Evolutionary conservation across 2,113 vertebrate genomes (phyloP).

Genomic region (Dolichotis patagonum): DNA sequence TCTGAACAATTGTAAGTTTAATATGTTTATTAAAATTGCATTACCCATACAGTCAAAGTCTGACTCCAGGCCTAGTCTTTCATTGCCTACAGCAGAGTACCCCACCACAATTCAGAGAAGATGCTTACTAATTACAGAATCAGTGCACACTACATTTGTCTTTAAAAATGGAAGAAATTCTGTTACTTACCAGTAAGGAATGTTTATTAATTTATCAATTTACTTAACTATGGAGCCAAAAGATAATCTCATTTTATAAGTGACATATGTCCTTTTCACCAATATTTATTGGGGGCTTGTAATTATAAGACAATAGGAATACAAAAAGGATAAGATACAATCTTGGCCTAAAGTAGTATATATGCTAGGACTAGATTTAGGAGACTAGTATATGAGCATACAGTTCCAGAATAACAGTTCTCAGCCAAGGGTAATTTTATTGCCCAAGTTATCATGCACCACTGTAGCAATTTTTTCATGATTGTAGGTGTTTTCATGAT

Average conservation of each 20-base stretch:
- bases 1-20: slow-evolving; percentile 78
- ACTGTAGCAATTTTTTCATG: not conserved
- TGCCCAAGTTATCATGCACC: accelerated
- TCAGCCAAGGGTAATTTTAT: not conserved
- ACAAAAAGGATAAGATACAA: not conserved
- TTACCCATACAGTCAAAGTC: slow-evolving; percentile 10
- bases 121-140: not conserved
- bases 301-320: not conserved
- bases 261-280: not conserved
- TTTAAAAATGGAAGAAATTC: not conserved
- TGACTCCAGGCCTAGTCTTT: not conserved
- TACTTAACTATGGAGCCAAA: not conserved
- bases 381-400: not conserved
- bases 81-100: not conserved
- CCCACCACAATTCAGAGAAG: not conserved
- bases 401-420: not conserved
- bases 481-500: not conserved
- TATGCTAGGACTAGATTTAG: not conserved
- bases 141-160: not conserved
- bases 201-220: slow-evolving; percentile 29
- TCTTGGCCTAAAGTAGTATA: not conserved
- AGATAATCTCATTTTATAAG: not conserved
- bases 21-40: slow-evolving; percentile 16
- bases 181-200: not conserved
- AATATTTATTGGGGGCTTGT: not conserved